These are phyloP conservation scores for Conus ventricosus DNA, from an alignment of 1,140 invertebrate genomes.

Conservation along the genomic window DNA sequence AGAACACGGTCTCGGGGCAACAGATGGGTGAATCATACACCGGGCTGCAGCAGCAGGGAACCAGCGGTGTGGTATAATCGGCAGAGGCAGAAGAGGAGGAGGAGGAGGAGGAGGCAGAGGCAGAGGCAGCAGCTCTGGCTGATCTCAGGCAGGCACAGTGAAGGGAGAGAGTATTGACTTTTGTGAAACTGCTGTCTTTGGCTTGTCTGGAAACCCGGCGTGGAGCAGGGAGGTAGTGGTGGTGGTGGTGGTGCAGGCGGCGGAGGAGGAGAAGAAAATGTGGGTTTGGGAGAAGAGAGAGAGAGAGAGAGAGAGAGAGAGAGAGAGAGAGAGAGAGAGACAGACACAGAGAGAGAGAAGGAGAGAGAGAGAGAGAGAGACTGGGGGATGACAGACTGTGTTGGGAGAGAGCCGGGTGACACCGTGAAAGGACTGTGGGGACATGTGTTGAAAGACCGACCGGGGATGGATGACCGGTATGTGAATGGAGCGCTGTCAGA, in stretches of 20 bases:
- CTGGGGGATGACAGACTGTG: too few relatives aligned
- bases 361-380: too few relatives aligned
- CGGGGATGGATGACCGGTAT: too few relatives aligned
- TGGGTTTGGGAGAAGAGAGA: background rate
- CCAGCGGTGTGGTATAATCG: background rate
- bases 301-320: background rate
- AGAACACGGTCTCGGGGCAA: background rate
- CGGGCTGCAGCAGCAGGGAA: too few relatives aligned
- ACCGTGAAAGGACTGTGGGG: too few relatives aligned
- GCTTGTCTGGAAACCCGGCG: background rate
- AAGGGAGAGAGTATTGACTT: background rate
- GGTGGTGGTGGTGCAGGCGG: background rate
- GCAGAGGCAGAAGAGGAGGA: background rate
- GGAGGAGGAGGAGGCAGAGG: background rate
- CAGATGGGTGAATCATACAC: slow-evolving; percentile 2
- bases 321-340: background rate
- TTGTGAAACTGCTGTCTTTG: background rate
- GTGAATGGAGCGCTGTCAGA: background rate
- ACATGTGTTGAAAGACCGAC: too few relatives aligned
- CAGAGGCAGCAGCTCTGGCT: background rate
- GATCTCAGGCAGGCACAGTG: too few relatives aligned
- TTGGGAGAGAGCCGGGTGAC: too few relatives aligned
- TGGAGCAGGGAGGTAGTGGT: background rate
- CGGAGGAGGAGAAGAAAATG: background rate
- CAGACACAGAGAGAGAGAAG: too few relatives aligned